phyloP scores from a whole-genome alignment of 1,140 invertebrate species.

The Philopotamus ludificatus region DNA sequence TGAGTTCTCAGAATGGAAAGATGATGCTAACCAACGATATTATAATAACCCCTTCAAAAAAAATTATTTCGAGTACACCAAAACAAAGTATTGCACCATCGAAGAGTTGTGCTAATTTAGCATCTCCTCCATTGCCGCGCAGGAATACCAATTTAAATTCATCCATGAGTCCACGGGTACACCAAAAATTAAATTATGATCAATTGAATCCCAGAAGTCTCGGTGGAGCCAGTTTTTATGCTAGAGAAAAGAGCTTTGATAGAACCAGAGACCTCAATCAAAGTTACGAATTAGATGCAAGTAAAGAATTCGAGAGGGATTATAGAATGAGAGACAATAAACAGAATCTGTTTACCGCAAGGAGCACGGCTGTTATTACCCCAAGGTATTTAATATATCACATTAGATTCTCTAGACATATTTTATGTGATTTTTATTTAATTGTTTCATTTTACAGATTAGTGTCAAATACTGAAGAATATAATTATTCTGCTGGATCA shows the following conservation, averaged over 20 bases:
- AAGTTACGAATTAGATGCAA: constrained; percentile 49
- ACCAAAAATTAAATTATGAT: constrained; percentile 54
- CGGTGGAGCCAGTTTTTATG: constrained; percentile 29
- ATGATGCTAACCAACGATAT: constrained; percentile 42
- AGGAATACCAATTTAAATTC: constrained; percentile 41
- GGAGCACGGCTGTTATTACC: constrained; percentile 53
- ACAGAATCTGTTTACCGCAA: constrained; percentile 40
- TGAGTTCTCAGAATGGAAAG: constrained; percentile 45
- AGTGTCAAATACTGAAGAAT: too few relatives aligned
- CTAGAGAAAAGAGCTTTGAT: constrained; percentile 27
- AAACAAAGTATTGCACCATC: constrained; percentile 51
- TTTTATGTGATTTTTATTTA: not conserved
- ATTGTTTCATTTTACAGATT: too few relatives aligned
- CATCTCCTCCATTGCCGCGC: constrained; percentile 42
- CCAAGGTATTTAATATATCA: constrained; percentile 50
- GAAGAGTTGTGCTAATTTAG: constrained; percentile 52
- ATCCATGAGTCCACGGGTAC: constrained; percentile 54
- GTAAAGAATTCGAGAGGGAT: constrained; percentile 42
- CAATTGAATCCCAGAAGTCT: constrained; percentile 17
- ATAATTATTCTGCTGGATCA: constrained; percentile 52
- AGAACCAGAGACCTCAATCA: constrained; percentile 44
- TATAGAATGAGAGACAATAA: constrained; percentile 45
- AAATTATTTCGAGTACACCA: constrained; percentile 50
- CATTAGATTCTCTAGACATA: not conserved
- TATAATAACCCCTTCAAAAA: constrained; percentile 48